Conservation (phyloP, 2,888 invertebrate species). For the Lampropteryx suffumata region DNA sequence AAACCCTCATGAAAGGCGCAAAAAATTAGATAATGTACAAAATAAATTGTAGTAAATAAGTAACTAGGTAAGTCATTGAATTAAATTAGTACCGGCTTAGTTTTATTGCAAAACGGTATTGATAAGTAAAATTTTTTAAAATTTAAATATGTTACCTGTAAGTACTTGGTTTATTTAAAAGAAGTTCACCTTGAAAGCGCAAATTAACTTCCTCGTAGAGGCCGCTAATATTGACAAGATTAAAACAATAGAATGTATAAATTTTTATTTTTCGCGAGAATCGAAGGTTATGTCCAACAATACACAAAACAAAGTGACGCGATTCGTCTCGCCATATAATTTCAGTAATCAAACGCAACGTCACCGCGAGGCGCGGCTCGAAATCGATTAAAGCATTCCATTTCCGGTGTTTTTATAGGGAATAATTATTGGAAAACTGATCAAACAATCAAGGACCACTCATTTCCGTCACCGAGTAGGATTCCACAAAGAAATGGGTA, state of each 20-base stretch:
- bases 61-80: conserved; percentile 18
- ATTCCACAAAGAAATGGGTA: conserved; percentile 65
- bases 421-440: conserved; percentile 77
- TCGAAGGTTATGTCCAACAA: conserved; percentile 73
- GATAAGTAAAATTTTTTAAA: conserved; percentile 34
- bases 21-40: conserved; percentile 22
- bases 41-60: conserved; percentile 4
- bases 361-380: conserved; percentile 72
- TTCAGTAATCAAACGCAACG: conserved; percentile 77
- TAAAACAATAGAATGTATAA: conserved; percentile 80
- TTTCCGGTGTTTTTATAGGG: conserved; percentile 77
- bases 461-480: conserved; percentile 66
- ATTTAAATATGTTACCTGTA: too few relatives aligned
- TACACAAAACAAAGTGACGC: conserved; percentile 74
- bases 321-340: conserved; percentile 79
- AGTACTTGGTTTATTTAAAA: conserved; percentile 41
- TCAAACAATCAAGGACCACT: conserved; percentile 72
- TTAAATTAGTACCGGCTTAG: conserved; percentile 5
- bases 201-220: conserved; percentile 73
- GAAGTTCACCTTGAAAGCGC: conserved; percentile 69
- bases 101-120: conserved; percentile 25
- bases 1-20: conserved; percentile 35
- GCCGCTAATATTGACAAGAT: conserved; percentile 73
- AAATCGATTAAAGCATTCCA: conserved; percentile 79
- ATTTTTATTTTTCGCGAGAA: conserved; percentile 72